Base-by-base conservation (phyloP, 1,140 invertebrate species). In the Ephestia elutella region DNA sequence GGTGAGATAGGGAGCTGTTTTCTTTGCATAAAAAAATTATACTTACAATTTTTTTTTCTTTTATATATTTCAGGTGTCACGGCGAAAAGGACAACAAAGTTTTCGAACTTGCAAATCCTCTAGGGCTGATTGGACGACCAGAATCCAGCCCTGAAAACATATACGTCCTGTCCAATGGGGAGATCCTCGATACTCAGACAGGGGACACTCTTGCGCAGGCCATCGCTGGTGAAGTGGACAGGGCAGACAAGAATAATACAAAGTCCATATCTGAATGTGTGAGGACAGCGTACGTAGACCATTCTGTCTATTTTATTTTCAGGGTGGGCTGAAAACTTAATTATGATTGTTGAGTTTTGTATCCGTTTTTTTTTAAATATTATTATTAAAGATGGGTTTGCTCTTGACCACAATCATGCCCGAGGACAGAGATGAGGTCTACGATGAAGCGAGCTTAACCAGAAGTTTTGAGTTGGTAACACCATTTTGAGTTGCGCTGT, bases 81-180 rank as follows among this genome's bases (percentile, higher is more conserved):
- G 96, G 96, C 13, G 92, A 96, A 77, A 85, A 92, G 61, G 90
- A 87, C 17, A 95, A 96, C 84, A 72, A 90, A 10, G 92, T 95
- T 0, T 95, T 91, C 73, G 80, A 93, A 56, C 68, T 93, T 32
- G 92, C 92, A 0, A 91, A 91, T 54, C 86, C 91, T 32, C 66
- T 91, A 10, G 79, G 90, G 67, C 65, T 93, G 1, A 66, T 93
- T 7, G 86, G 83, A n/a, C 63, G 64, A 56, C 75, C 80, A 5
- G 66, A 74, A 5, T 65, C 74, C 0, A 75, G 71, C 5, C 38
- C 3, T 17, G 56, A 76, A 48, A 82, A 71, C 18, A 25, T 49
- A 28, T 89, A 70, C 56, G 35, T 87, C 0, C 63, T 75, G 0
- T 85, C 82, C 7, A 75, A 86, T 44, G 88, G 86, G 0, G 66